A percentile compares a stretch with the other conserved stretches of the same genome.
These are phyloP conservation scores for Rhadina sibilatrix DNA, from an alignment of 2,113 vertebrate species.

Conservation along the genomic window DNA sequence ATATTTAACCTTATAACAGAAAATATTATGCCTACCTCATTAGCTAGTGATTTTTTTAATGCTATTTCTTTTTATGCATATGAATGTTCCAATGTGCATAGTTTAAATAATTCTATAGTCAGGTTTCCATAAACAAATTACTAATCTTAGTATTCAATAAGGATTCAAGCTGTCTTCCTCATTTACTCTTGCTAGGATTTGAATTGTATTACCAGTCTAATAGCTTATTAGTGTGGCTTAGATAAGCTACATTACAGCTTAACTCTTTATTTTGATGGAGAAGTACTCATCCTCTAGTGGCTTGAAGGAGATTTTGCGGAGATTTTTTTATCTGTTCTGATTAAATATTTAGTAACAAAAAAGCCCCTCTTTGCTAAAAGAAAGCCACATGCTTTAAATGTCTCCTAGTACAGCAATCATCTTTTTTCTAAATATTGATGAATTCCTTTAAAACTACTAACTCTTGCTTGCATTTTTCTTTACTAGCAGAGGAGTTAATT, in stretches of 20 bases:
- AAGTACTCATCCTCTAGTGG: constrained; percentile 31
- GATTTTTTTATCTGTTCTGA: neutral
- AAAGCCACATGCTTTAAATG: neutral
- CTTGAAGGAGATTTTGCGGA: constrained; percentile 31
- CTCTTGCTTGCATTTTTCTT: neutral
- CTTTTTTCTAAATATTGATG: neutral
- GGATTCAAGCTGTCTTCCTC: neutral
- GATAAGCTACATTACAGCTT: constrained; percentile 39
- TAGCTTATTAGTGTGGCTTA: constrained; percentile 49
- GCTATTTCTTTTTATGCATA: neutral
- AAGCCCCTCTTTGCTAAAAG: neutral
- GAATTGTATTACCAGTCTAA: constrained; percentile 35
- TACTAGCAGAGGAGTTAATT: neutral
- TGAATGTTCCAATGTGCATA: neutral
- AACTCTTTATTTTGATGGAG: constrained; percentile 49
- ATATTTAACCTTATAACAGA: neutral
- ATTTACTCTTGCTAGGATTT: constrained; percentile 37
- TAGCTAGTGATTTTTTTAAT: neutral
- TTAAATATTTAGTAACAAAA: constrained; percentile 57
- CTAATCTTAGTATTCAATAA: neutral
- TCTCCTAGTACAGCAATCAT: neutral
- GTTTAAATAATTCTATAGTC: neutral
- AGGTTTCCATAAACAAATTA: neutral
- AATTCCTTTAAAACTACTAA: neutral
- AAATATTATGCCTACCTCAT: neutral